Base-by-base conservation (phyloP, 2,888 invertebrate species). In the Drosophila hamatofila region DNA sequence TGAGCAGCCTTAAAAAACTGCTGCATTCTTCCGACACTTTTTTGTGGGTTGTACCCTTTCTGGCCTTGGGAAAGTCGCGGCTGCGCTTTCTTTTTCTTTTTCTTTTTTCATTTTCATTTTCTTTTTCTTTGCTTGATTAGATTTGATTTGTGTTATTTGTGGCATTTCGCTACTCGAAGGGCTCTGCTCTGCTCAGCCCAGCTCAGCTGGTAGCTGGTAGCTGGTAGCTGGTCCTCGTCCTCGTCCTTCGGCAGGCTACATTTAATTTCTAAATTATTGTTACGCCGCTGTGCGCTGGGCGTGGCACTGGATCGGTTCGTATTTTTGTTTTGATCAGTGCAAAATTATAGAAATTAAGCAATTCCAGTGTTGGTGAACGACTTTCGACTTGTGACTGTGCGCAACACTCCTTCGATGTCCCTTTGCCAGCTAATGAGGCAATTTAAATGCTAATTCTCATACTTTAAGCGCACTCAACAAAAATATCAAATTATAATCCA, bases 131-230 rank as follows among this genome's bases (percentile, higher is more conserved):
- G 75, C 84, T 84, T 84, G 84, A 84, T 84, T 84, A 78, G 82
- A 84, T 89, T 84, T 84, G 89, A 84, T 84, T 84, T 84, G 84
- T 84, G 84, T 80, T 84, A 84, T 84, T 89, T 84, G 89, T 81
- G 89, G 88, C 84, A 87, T 89, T 88, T 78, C 68, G 66, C 76
- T 70, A 62, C 61, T 65, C 41, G 23, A 30, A 7, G 49, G 49
- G 30, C 30, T 49, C 51, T 1, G 18, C 18, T n/a, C n/a, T 2
- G 11, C 27, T 27, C 51, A 2, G 18, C 49, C 16, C 51, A 37
- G 52, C 52, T 52, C 23, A 21, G 5, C 14, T n/a, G n/a, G n/a
- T n/a, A n/a, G n/a, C n/a, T n/a, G n/a, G n/a, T n/a, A n/a, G n/a
- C n/a, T n/a, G n/a, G n/a, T n/a, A n/a, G n/a, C n/a, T n/a, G n/a